Evolutionary conservation across 1,140 invertebrate species (phyloP).

Genomic region (Solen grandis): DNA sequence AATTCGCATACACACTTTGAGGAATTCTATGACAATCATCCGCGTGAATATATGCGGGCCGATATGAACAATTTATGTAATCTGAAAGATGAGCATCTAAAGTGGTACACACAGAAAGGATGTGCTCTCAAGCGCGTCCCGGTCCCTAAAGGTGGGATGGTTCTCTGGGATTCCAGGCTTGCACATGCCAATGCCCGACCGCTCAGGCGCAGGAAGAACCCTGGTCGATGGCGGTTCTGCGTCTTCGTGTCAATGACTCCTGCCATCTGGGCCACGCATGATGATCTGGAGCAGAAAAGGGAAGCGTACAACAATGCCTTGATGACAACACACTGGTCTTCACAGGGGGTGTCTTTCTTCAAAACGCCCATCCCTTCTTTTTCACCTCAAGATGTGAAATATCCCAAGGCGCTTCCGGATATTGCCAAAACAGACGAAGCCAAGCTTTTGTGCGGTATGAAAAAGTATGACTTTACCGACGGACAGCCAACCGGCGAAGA

Average conservation of each 20-base stretch:
- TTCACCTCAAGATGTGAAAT: constrained; percentile 30
- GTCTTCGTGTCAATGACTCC: constrained; percentile 74
- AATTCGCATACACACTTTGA: constrained; percentile 62
- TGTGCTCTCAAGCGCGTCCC: constrained; percentile 62
- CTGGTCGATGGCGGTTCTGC: constrained; percentile 71
- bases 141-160: constrained; percentile 72
- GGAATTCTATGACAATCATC: constrained; percentile 59
- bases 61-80: constrained; percentile 62
- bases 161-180: constrained; percentile 72
- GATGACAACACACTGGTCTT: constrained; percentile 73
- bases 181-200: constrained; percentile 69
- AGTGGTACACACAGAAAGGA: constrained; percentile 40
- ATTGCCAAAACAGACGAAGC: constrained; percentile 56
- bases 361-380: constrained; percentile 37
- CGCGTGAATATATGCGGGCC: constrained; percentile 15
- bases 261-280: constrained; percentile 64
- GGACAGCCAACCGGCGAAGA: constrained; percentile 57
- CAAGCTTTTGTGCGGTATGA: constrained; percentile 55
- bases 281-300: constrained; percentile 59
- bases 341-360: constrained; percentile 62
- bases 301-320: constrained; percentile 63
- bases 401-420: constrained; percentile 48
- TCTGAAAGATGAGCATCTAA: constrained; percentile 27
- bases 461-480: constrained; percentile 62
- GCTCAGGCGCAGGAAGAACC: constrained; percentile 52